Base-by-base conservation (phyloP, 2,113 vertebrate species). In the Ardeotis arabs region DNA sequence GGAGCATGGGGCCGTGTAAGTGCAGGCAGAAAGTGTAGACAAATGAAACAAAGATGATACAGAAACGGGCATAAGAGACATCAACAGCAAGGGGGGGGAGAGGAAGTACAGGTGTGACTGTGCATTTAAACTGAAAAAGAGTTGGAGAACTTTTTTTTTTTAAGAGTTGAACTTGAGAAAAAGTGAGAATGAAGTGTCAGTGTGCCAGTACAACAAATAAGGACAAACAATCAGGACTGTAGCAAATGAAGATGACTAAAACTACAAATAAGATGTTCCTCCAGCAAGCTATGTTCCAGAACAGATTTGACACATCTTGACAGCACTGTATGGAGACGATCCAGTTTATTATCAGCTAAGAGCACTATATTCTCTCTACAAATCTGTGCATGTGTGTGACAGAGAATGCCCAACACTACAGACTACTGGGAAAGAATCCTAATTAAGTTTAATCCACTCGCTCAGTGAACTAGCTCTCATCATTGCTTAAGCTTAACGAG, bases 371-470 rank as follows among this genome's bases (percentile, higher is more conserved):
- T 47, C 55, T 88, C 73, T 37, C 22, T 52, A 29, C 22, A 78
- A 47, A 52, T 64, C 18, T 64, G 2, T 7, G 3, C 1, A 1
- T 17, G 5, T 27, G 27, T 19, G 14, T 15, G 21, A 33, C 8
- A 72, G 19, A 55, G 29, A 83, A 62, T 12, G 22, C 17, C 20
- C n/a, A 81, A 6, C 19, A 4, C 19, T 31, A 35, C 21, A 63
- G 33, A 31, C 33, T 47, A 19, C 21, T 91, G 29, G 11, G 50
- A 77, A 89, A 81, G 6, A 7, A 68, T 28, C 12, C 5, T 28
- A 22, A 10, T 18, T 73, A 68, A 68, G 35, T 35, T 23, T 31
- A 66, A 88, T 20, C 6, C 20, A 53, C 20, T n/a, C 2, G 37
- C 25, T 47, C 67, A 45, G 21, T 23, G 52, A 81, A 25, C 5